phyloP scores from a whole-genome alignment of 2,797 vertebrate species.

The Mycteria americana region DNA sequence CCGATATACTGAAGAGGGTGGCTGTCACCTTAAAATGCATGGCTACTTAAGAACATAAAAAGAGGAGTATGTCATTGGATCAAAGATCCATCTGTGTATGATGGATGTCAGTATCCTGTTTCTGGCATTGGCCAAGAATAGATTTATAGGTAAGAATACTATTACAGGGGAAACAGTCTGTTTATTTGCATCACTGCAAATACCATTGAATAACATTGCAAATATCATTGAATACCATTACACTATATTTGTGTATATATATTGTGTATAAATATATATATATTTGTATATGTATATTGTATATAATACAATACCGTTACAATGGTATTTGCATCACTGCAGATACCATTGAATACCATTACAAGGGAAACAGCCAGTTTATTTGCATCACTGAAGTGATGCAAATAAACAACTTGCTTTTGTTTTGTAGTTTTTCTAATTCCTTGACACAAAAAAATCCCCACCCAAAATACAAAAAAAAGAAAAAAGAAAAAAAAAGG shows the following conservation, averaged over 20 bases:
- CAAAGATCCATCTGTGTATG: not conserved
- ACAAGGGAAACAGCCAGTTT: not conserved
- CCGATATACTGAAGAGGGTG: not conserved
- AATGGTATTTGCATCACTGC: too few relatives aligned
- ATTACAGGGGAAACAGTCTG: not conserved
- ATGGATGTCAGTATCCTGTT: not conserved
- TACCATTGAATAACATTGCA: too few relatives aligned
- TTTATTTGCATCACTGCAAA: not conserved
- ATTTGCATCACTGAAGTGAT: not conserved
- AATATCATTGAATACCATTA: too few relatives aligned
- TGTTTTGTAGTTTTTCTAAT: not conserved
- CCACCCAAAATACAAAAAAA: rapidly evolving
- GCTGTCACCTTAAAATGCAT: not conserved
- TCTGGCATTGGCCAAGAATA: not conserved
- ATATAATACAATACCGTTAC: too few relatives aligned
- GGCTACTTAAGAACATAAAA: not conserved
- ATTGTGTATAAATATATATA: too few relatives aligned
- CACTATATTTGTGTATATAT: too few relatives aligned
- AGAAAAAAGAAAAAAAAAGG: rapidly evolving
- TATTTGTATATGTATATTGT: too few relatives aligned
- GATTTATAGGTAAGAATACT: not conserved
- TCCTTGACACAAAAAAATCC: rapidly evolving
- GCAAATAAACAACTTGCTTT: not conserved
- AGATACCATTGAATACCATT: not conserved
- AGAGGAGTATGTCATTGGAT: not conserved